These are phyloP conservation scores for Conopomorpha cramerella DNA, from an alignment of 1,140 invertebrate genomes.

Conservation along the genomic window DNA sequence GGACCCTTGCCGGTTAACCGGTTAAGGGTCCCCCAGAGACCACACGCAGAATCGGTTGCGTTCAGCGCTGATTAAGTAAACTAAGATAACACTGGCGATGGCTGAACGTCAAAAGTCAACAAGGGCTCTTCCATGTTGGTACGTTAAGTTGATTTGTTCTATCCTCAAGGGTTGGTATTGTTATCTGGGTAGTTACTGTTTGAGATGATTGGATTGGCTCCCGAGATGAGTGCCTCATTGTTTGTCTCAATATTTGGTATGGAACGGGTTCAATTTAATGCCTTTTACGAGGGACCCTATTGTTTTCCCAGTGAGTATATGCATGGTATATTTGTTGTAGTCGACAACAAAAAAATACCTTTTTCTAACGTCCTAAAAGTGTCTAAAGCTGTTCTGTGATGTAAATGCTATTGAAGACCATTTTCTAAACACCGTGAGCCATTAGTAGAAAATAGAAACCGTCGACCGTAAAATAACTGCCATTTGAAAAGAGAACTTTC, in stretches of 20 bases:
- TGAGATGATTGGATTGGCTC: slow-evolving; percentile 50
- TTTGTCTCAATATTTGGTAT: slow-evolving; percentile 15
- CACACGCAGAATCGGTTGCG: slow-evolving; percentile 29
- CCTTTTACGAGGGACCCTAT: too few species aligned
- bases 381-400: too few species aligned
- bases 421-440: too few species aligned
- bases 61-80: slow-evolving; percentile 52
- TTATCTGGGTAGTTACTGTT: slow-evolving; percentile 49
- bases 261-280: slow-evolving; percentile 7
- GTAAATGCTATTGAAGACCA: too few species aligned
- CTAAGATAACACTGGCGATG: slow-evolving; percentile 48
- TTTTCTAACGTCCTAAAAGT: too few species aligned
- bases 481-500: too few species aligned
- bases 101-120: slow-evolving; percentile 50
- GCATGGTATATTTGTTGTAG: too few species aligned
- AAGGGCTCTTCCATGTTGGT: slow-evolving; percentile 30
- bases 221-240: slow-evolving; percentile 24
- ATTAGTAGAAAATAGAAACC: too few species aligned
- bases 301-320: too few species aligned
- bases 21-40: slow-evolving; percentile 38
- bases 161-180: slow-evolving; percentile 49
- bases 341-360: too few species aligned
- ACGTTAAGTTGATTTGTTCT: slow-evolving; percentile 49
- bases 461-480: too few species aligned
- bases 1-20: slow-evolving; percentile 27